Evolutionary conservation across 2,888 invertebrate genomes (phyloP).

Genomic region (Lacanobia oleracea): DNA sequence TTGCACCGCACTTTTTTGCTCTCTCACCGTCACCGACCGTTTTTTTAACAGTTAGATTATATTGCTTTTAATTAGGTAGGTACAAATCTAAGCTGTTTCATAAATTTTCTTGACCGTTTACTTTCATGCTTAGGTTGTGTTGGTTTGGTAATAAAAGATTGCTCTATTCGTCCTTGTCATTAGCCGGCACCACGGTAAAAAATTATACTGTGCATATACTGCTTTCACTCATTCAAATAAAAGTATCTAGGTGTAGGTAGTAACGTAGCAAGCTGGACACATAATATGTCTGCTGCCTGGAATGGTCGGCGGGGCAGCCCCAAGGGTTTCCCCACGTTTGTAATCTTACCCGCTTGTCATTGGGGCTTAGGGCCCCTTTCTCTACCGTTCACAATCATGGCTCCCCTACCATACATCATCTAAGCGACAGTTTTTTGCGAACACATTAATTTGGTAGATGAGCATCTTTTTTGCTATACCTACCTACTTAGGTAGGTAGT

Average conservation of each 20-base stretch:
- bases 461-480: background rate
- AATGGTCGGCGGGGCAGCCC: constrained; percentile 29
- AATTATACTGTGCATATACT: no score
- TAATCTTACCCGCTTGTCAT: constrained; percentile 36
- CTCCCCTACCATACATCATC: constrained; percentile 1
- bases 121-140: constrained; percentile 1
- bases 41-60: constrained; percentile 38
- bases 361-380: constrained; percentile 28
- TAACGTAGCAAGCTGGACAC: background rate
- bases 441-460: background rate
- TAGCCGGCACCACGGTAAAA: no score
- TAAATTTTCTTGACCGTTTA: constrained; percentile 21
- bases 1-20: constrained; percentile 58
- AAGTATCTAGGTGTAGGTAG: background rate
- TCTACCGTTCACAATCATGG: constrained; percentile 7
- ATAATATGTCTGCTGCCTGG: constrained; percentile 4
- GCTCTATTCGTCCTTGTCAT: background rate
- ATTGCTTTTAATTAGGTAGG: constrained; percentile 6
- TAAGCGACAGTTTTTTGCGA: constrained; percentile 6
- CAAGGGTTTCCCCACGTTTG: constrained; percentile 24
- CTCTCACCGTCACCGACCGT: constrained; percentile 49
- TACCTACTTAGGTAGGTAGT: no score
- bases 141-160: background rate
- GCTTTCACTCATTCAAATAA: background rate
- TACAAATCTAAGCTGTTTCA: constrained; percentile 17